A percentile compares a stretch with the other conserved stretches of the same genome.
These are phyloP conservation scores for Aldabrachelys gigantea DNA, from an alignment of 2,113 vertebrate species.

Conservation along the genomic window DNA sequence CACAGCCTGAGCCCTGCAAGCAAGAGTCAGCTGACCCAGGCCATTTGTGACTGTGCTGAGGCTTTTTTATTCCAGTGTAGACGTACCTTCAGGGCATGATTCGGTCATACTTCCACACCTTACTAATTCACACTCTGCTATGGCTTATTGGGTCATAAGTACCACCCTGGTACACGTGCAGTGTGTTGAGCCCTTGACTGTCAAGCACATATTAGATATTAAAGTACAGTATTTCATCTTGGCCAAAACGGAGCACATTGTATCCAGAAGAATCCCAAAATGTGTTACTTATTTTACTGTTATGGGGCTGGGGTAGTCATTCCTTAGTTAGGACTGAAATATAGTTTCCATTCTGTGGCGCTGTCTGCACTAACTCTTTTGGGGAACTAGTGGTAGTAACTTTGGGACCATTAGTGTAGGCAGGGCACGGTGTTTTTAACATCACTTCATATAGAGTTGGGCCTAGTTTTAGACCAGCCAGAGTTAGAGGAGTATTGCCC, in stretches of 20 bases:
- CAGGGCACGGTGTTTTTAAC: neutral
- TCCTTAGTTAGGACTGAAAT: neutral
- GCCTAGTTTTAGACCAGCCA: fast-evolving
- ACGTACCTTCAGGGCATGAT: no score
- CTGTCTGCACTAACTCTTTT: neutral
- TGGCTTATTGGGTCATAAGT: neutral
- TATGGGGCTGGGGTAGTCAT: fast-evolving
- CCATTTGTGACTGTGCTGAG: no score
- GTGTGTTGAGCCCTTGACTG: neutral
- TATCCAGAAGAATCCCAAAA: neutral
- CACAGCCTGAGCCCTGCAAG: no score
- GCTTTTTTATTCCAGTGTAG: no score
- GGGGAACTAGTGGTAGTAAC: neutral
- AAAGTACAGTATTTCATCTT: neutral
- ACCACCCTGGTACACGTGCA: neutral
- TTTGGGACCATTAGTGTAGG: neutral
- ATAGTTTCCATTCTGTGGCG: neutral
- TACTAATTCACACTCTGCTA: neutral
- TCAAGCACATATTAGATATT: neutral
- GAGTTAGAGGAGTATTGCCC: neutral
- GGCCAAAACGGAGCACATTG: fast-evolving
- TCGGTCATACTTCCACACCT: neutral
- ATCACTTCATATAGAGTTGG: neutral
- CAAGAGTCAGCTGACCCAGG: no score
- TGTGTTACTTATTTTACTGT: fast-evolving